Evolutionary conservation across 2,888 invertebrate species (phyloP).

Genomic region (Scaptomyza parva): DNA sequence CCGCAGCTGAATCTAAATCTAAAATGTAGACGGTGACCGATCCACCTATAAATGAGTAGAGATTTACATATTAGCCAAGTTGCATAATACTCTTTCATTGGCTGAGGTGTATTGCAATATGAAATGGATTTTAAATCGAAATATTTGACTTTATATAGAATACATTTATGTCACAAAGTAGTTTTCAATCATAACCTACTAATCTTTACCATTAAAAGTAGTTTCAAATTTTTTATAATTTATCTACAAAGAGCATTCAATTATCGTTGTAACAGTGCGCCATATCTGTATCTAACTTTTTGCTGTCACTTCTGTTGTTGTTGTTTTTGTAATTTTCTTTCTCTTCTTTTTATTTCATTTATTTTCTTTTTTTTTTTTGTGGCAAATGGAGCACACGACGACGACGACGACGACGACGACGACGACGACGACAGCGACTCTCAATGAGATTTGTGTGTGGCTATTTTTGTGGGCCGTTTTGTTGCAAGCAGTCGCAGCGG

Average conservation of each 20-base stretch:
- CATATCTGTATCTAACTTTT: slow-evolving; percentile 20
- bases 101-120: no score
- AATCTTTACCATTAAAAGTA: no score
- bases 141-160: no score
- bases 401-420: no score
- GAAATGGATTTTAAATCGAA: no score
- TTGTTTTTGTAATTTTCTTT: slow-evolving; percentile 9
- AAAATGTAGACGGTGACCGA: slow-evolving; percentile 28
- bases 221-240: no score
- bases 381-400: slow-evolving; percentile 71
- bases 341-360: no score
- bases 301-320: slow-evolving; percentile 14
- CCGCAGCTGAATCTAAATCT: slow-evolving; percentile 37
- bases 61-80: slow-evolving; percentile 44
- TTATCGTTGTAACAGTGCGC: slow-evolving; percentile 5
- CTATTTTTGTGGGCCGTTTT: slow-evolving; percentile 68
- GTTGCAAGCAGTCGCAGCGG: slow-evolving; percentile 39
- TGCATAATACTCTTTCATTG: slow-evolving; percentile 26
- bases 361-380: slow-evolving; percentile 6
- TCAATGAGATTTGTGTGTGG: slow-evolving; percentile 76
- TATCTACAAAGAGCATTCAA: slow-evolving; percentile 26
- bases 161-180: no score
- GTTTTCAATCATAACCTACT: no score
- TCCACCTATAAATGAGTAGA: slow-evolving; percentile 13
- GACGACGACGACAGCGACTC: slow-evolving; percentile 63